Percentiles rank a stretch among this genome's conserved stretches.
Evolutionary conservation across 2,888 invertebrate species (phyloP).

Genomic region (Aphodius sticticus): DNA sequence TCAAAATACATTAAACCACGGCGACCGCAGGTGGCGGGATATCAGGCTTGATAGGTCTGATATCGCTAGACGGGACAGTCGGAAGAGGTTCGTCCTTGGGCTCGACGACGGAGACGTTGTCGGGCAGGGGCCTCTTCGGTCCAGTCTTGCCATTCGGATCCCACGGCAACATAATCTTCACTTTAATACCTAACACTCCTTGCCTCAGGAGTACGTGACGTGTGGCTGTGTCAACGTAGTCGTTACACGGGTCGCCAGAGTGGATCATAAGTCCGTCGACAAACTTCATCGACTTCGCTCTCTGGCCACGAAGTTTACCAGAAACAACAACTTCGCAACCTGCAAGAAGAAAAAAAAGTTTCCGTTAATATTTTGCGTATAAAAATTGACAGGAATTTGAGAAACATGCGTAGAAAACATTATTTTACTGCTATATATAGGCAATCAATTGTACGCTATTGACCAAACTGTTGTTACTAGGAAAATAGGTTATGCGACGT

Average conservation of each 20-base stretch:
- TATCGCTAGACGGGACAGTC: constrained; percentile 77
- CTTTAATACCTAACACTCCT: constrained; percentile 78
- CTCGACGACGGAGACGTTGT: constrained; percentile 95
- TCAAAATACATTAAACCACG: constrained; percentile 9
- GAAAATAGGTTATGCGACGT: too few relatives aligned
- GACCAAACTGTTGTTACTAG: background rate
- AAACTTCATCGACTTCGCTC: constrained; percentile 99
- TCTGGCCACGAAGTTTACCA: constrained; percentile 97
- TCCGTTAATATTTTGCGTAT: background rate
- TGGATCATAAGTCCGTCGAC: constrained; percentile 99
- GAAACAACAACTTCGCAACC: constrained; percentile 99
- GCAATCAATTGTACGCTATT: too few relatives aligned
- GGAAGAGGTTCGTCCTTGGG: constrained; percentile 93
- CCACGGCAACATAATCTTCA: constrained; percentile 99
- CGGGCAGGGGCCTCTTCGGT: constrained; percentile 97
- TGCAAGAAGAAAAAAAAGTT: constrained; percentile 43
- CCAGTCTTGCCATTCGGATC: constrained; percentile 98
- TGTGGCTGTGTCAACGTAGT: constrained; percentile 98
- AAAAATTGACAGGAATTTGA: background rate
- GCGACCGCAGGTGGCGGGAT: constrained; percentile 61
- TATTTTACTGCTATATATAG: too few relatives aligned
- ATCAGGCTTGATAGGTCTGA: constrained; percentile 73
- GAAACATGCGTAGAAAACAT: background rate
- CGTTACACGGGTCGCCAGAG: constrained; percentile 97
- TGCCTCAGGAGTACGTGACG: constrained; percentile 97